These are phyloP conservation scores for Myodes glareolus DNA, from an alignment of 2,113 vertebrate genomes.

Conservation along the genomic window DNA sequence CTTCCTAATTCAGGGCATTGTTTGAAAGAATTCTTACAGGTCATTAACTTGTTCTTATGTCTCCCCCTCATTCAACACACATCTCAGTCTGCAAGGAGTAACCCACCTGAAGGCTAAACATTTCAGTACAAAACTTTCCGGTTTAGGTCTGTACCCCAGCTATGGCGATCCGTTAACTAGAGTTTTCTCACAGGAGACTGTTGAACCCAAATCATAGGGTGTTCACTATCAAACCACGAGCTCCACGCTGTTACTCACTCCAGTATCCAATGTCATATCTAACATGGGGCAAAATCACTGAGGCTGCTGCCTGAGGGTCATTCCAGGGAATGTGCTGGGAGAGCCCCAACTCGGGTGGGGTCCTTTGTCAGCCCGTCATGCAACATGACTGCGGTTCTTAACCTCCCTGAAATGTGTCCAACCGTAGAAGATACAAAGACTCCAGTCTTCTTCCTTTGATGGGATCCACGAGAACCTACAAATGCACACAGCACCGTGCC, in stretches of 20 bases:
- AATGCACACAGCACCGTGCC: neutral
- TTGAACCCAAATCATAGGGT: neutral
- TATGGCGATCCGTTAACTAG: neutral
- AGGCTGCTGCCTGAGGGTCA: neutral
- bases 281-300: neutral
- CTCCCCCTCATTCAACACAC: neutral
- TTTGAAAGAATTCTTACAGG: neutral
- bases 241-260: neutral
- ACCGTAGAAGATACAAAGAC: neutral
- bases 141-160: neutral
- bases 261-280: neutral
- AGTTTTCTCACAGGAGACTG: neutral
- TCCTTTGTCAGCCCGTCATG: neutral
- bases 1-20: conserved; percentile 46
- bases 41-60: neutral
- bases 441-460: neutral
- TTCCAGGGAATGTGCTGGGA: neutral
- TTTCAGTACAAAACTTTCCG: neutral
- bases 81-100: neutral
- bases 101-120: conserved; percentile 21
- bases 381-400: neutral
- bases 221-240: neutral
- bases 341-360: neutral
- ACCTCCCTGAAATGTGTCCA: neutral
- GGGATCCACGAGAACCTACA: neutral